Percentiles rank a stretch among this genome's conserved stretches.
These are phyloP conservation scores for Hycleus cichorii DNA, from an alignment of 1,140 invertebrate genomes.

Conservation along the genomic window DNA sequence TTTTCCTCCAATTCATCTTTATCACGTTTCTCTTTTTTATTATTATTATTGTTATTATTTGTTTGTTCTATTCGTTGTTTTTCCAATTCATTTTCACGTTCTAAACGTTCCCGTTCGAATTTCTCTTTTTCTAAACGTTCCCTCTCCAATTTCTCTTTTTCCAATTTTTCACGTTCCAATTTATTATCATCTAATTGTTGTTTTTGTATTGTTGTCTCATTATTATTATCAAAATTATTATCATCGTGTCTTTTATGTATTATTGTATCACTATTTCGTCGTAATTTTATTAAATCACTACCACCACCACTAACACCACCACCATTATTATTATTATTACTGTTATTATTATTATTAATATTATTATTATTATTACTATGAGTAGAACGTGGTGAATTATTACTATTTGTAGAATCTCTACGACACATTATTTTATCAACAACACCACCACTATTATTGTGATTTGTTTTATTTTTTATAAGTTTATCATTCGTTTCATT, in stretches of 20 bases:
- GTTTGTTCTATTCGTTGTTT: slow-evolving; percentile 39
- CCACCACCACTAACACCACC: neutral
- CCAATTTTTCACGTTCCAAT: slow-evolving; percentile 36
- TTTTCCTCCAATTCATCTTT: slow-evolving; percentile 10
- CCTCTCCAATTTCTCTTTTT: slow-evolving; percentile 45
- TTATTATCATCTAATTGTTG: slow-evolving; percentile 47
- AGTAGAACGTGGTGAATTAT: slow-evolving; percentile 18
- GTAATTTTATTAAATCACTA: slow-evolving; percentile 32
- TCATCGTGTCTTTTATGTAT: slow-evolving; percentile 19
- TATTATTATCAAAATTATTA: slow-evolving; percentile 24
- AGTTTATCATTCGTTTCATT: slow-evolving; percentile 14
- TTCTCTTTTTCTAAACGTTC: slow-evolving; percentile 42
- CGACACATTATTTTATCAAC: slow-evolving; percentile 28
- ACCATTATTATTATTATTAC: slow-evolving; percentile 7
- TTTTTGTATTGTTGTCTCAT: slow-evolving; percentile 41
- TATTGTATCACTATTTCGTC: slow-evolving; percentile 39
- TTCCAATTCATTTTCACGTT: slow-evolving; percentile 34
- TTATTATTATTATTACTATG: neutral
- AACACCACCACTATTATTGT: slow-evolving; percentile 3
- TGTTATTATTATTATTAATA: neutral
- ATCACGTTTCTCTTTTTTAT: slow-evolving; percentile 33
- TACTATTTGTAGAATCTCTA: slow-evolving; percentile 29
- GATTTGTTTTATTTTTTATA: neutral
- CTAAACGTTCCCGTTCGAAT: slow-evolving; percentile 32
- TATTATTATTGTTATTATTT: slow-evolving; percentile 2